Base-by-base conservation (phyloP, 2,888 invertebrate species). In the Theodoxus fluviatilis region DNA sequence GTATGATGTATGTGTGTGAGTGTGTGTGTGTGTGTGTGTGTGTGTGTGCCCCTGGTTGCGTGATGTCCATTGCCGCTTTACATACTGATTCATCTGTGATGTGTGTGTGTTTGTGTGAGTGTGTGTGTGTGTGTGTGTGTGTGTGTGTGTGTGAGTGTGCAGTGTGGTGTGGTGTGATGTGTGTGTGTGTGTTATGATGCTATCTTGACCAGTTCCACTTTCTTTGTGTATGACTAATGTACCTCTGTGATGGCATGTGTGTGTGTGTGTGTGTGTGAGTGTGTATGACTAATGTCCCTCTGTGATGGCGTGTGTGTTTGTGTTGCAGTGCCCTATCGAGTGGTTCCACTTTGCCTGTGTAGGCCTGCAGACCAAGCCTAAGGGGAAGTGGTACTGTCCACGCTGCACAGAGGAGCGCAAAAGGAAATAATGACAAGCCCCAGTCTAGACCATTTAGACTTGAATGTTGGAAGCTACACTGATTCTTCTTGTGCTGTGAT, bases 151-250 rank as follows among this genome's bases (percentile, higher is more conserved):
- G 88, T 71, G 89, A 89, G 79, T 90, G 89, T n/a, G n/a, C n/a
- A n/a, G n/a, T n/a, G n/a, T n/a, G n/a, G n/a, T n/a, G n/a, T n/a
- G n/a, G n/a, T n/a, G n/a, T n/a, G n/a, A n/a, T n/a, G n/a, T n/a
- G n/a, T n/a, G 7, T 55, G 37, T 73, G 78, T 82, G 81, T 74
- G 77, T 89, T 80, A 43, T 83, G 86, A 82, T 90, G 89, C 78
- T 87, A 87, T 2, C 87, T 88, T 71, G 89, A 89, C 78, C 89
- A 89, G 89, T 89, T 89, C 78, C 89, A 89, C 75, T 89, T 89
- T 81, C 85, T 84, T 7, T 88, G 88, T 78, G 88, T 88, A n/a
- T 85, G 85, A 22, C 78, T 88, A n/a, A n/a, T n/a, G n/a, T n/a
- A n/a, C n/a, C n/a, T n/a, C n/a, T n/a, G n/a, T n/a, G n/a, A n/a